Evolutionary conservation across 1,140 invertebrate genomes (phyloP), one percentile per base, ranked within the genome.

Genomic region (Cyphomyrmex costatus): DNA sequence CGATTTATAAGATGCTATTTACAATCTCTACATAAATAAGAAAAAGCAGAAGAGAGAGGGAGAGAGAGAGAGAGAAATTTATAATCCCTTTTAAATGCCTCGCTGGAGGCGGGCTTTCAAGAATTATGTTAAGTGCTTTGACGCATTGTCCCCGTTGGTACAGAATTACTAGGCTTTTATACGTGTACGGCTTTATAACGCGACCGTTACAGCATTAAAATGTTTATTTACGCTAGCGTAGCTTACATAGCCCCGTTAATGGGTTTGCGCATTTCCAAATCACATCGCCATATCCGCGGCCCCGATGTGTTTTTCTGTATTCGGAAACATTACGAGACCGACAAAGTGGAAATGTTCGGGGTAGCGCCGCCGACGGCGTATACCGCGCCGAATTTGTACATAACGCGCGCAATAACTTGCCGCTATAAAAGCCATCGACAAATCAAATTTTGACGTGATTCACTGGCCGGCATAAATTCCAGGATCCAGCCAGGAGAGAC

Each of bases 401-500:
- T 93, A 94, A 94, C 93, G 93, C 93, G 92, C 93, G 94, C 94
- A 95, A 95, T 95, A 95, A 95, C 94, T 95, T 94, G 94, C 93
- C 92, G 92, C 93, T 94, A 95, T 95, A 95, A 95, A 95, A 95
- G 93, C 95, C 93, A 95, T 95, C 95, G 94, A 95, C 95, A 95
- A 95, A 95, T 95, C 95, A 95, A 95, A 95, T 94, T 94, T 94
- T 94, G 95, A 95, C 95, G 93, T 95, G 95, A 95, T 95, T 95
- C 95, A 95, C 94, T 94, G 94, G 91, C 92, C 89, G 90, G 91
- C 93, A 95, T 95, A 95, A 95, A 95, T 95, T 94, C 92, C 89
- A 90, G 89, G 91, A 93, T 93, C 89, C 91, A 89, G 91, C 87
- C 90, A 91, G 88, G 91, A 93, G 93, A 94, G 93, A 92, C 92